Conservation (phyloP, 1,140 invertebrate species). For the Mercenaria mercenaria region DNA sequence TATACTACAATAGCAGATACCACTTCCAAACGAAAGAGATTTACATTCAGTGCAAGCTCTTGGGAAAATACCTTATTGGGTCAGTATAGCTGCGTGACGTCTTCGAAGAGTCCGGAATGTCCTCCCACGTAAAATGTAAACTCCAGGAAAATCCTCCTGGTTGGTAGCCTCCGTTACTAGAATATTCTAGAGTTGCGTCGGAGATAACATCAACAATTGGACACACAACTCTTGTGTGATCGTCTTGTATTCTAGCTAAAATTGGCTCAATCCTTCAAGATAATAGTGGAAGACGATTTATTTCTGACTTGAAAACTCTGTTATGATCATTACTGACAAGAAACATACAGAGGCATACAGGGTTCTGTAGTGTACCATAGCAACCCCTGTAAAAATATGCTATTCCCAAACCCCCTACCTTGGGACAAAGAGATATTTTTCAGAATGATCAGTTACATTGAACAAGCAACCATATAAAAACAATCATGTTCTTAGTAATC, state of each 20-base stretch:
- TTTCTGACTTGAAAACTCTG: not conserved
- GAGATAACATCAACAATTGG: conserved; percentile 97
- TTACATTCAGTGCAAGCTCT: too few relatives aligned
- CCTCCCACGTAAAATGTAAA: conserved; percentile 95
- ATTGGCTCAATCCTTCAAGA: conserved; percentile 92
- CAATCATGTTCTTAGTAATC: too few relatives aligned
- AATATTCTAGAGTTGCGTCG: conserved; percentile 94
- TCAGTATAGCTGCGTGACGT: conserved; percentile 90
- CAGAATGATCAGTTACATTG: too few relatives aligned
- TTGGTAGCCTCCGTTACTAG: conserved; percentile 87
- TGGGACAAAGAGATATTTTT: too few relatives aligned
- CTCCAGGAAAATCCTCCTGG: conserved; percentile 97
- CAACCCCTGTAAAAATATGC: too few relatives aligned
- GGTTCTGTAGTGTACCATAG: too few relatives aligned
- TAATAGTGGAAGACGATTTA: conserved; percentile 11
- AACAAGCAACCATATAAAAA: too few relatives aligned
- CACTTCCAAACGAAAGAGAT: too few relatives aligned
- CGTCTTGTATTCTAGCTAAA: conserved; percentile 93
- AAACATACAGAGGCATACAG: too few relatives aligned
- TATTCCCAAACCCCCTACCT: too few relatives aligned
- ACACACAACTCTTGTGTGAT: conserved; percentile 92
- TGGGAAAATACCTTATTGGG: conserved; percentile 79
- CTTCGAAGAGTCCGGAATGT: conserved; percentile 97
- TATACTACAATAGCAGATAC: too few relatives aligned
- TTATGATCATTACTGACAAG: too few relatives aligned